Evolutionary conservation across 2,113 vertebrate genomes (phyloP).

Genomic region (Columbina picui): DNA sequence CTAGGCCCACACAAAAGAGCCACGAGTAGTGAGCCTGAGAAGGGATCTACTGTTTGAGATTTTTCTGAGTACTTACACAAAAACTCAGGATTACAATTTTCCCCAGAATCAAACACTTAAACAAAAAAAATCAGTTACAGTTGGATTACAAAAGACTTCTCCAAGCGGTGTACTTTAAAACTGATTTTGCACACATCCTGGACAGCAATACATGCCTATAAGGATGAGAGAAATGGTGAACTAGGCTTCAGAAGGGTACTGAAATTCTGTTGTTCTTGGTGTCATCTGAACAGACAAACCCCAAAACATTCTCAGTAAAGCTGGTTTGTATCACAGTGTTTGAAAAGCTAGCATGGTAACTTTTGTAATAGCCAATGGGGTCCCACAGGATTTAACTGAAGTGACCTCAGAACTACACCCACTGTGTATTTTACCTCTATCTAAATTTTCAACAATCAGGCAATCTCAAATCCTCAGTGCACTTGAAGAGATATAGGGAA

Average conservation of each 20-base stretch:
- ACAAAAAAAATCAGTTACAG: not conserved
- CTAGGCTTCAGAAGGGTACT: not conserved
- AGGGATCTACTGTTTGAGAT: not conserved
- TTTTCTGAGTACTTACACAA: not conserved
- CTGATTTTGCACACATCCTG: not conserved
- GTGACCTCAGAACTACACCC: not conserved
- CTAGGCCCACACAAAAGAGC: not conserved
- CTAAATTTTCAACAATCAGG: not conserved
- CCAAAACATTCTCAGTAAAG: not conserved
- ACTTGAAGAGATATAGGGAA: not conserved
- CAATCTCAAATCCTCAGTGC: not conserved
- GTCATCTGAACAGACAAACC: not conserved
- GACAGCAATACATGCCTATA: not conserved
- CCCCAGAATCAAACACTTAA: not conserved
- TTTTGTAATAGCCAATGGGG: not conserved
- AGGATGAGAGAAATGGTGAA: not conserved
- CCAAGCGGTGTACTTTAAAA: not conserved
- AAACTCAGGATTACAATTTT: not conserved
- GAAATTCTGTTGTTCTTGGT: not conserved
- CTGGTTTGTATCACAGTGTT: not conserved
- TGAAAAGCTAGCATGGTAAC: not conserved
- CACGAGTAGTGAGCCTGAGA: accelerated
- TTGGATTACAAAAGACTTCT: not conserved
- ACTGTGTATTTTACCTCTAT: not conserved
- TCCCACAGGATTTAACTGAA: not conserved